Base-by-base conservation (phyloP, 92 coral and sea anemone genomes). In the Heteractis magnifica region DNA sequence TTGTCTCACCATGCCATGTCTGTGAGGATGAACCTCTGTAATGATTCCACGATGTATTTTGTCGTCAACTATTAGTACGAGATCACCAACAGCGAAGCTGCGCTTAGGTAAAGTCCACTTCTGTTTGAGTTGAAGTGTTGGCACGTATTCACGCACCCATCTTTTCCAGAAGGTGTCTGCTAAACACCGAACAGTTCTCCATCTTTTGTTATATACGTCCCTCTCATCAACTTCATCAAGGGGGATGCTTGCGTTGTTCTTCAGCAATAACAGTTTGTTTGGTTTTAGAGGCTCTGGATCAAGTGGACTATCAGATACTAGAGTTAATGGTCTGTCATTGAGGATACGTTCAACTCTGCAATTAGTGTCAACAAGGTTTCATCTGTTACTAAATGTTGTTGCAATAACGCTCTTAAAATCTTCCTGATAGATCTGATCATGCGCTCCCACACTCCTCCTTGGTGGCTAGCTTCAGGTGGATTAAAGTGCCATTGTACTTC, bases 121-220 rank as follows among this genome's bases (percentile, higher is more conserved):
- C 72, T 65, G 72, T 65, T 18, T 53, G 72, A 65, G 20, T 8
- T 58, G 65, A 10, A 65, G 72, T 23, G 72, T 18, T 18, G 72
- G 72, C 4, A 65, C 8, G 19, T 65, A 65, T 18, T 65, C 72
- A 65, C 19, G 72, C 8, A 65, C 15, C 72, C 72, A 65, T 23
- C 72, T 65, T 65, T 65, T 65, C 72, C 72, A 65, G 72, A 65
- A 65, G 72, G 72, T 18, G 72, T 65, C 41, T 11, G 72, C 72
- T 58, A 58, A 10, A 58, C 65, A 58, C 18, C 18, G 65, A 18
- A 18, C 65, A 10, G 72, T 23, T 18, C 72, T 18, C 72, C 72
- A 10, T 23, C 72, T 65, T 18, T 65, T 65, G 16, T 65, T 65
- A 4, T 65, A 65, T 4, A 65, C 41, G 72, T 65, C 72, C 41